phyloP scores from a whole-genome alignment of 2,888 invertebrate genomes.

The Nymphalis urticae region DNA sequence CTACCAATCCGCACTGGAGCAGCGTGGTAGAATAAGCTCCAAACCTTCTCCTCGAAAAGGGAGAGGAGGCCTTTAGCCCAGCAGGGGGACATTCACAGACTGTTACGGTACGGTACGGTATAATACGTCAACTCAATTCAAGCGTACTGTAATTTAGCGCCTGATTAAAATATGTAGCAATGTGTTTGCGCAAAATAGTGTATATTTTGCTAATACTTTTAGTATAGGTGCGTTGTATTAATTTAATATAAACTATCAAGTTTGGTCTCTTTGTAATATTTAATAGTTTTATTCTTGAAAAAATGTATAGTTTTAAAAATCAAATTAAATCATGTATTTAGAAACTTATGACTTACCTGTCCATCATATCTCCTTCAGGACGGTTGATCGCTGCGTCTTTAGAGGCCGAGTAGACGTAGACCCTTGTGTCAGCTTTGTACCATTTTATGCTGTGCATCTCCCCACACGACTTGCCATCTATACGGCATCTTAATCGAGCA shows the following conservation, averaged over 20 bases:
- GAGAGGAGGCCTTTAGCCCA: too few species aligned
- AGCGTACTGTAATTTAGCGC: not conserved
- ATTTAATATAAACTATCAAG: too few species aligned
- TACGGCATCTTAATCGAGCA: constrained; percentile 86
- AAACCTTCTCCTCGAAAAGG: too few species aligned
- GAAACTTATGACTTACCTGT: constrained; percentile 80
- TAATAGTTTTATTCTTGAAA: too few species aligned
- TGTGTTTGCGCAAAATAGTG: too few species aligned
- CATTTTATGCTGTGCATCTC: constrained; percentile 92
- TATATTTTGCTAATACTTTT: not conserved
- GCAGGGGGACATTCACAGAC: too few species aligned
- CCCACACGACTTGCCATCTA: constrained; percentile 87
- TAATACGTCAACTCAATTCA: too few species aligned
- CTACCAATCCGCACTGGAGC: too few species aligned
- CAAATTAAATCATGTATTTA: not conserved
- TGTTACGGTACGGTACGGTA: too few species aligned
- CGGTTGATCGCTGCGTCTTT: constrained; percentile 84
- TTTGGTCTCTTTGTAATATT: too few species aligned
- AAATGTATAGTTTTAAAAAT: too few species aligned
- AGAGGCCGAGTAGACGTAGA: constrained; percentile 88
- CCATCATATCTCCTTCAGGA: constrained; percentile 86
- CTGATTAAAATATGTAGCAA: constrained; percentile 2
- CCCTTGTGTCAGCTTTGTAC: constrained; percentile 87
- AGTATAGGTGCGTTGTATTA: not conserved
- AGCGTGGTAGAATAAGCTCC: too few species aligned